phyloP scores from a whole-genome alignment of 1,140 invertebrate genomes.

The Spodoptera frugiperda region DNA sequence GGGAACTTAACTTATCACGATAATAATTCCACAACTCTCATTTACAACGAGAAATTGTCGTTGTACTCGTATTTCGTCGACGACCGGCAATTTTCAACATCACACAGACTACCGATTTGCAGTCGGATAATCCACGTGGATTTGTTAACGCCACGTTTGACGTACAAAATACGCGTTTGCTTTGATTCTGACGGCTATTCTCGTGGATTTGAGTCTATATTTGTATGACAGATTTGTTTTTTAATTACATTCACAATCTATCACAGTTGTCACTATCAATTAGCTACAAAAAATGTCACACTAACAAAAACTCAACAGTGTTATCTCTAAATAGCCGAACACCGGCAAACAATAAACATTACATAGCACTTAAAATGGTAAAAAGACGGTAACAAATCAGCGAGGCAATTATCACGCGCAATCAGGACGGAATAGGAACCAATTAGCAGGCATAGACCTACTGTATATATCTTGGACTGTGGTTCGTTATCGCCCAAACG shows the following conservation, averaged over 20 bases:
- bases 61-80: slow-evolving; percentile 66
- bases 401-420: slow-evolving; percentile 3
- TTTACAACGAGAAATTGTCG: slow-evolving; percentile 58
- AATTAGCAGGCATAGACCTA: slow-evolving; percentile 27
- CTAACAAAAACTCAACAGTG: not conserved
- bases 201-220: too few relatives aligned
- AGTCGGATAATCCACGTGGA: slow-evolving; percentile 6
- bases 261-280: too few relatives aligned
- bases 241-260: too few relatives aligned
- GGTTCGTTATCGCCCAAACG: slow-evolving; percentile 64
- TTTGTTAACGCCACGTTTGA: too few relatives aligned
- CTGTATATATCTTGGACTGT: slow-evolving; percentile 35
- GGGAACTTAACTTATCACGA: slow-evolving; percentile 52
- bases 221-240: too few relatives aligned
- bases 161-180: too few relatives aligned
- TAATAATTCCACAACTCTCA: slow-evolving; percentile 52
- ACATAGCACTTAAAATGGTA: not conserved
- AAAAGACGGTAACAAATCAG: slow-evolving; percentile 6
- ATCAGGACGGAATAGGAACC: slow-evolving; percentile 21
- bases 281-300: too few relatives aligned
- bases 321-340: not conserved
- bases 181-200: too few relatives aligned
- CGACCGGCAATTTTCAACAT: slow-evolving; percentile 37
- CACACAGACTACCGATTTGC: slow-evolving; percentile 61
- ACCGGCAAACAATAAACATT: not conserved